Conservation (phyloP, 2,888 invertebrate genomes). For the Cataglyphis altisquamis region DNA sequence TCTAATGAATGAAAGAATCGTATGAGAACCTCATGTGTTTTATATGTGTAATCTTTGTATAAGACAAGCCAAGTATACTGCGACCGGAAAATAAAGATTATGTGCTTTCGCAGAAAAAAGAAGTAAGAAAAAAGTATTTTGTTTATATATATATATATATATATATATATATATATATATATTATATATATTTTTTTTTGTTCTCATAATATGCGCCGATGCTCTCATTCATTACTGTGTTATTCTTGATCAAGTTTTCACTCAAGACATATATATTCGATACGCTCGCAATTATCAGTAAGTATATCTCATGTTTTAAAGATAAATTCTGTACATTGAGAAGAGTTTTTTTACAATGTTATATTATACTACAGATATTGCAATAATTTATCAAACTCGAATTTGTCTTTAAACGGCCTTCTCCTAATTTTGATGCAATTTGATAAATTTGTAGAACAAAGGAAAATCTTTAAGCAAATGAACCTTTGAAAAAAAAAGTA, state of each 20-base stretch:
- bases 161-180: not conserved
- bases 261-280: not conserved
- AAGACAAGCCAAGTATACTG: constrained; percentile 64
- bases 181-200: not conserved
- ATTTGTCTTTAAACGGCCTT: not conserved
- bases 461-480: not conserved
- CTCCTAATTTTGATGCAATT: not conserved
- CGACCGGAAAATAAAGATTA: constrained; percentile 40
- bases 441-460: not conserved
- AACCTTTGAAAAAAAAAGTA: not conserved
- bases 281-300: not conserved
- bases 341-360: constrained; percentile 1
- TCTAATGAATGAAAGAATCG: constrained; percentile 52
- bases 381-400: not conserved
- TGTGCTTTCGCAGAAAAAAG: constrained; percentile 68
- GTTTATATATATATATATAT: not conserved
- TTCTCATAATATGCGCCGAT: not conserved
- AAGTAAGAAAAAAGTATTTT: constrained; percentile 14
- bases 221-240: not conserved
- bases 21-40: constrained; percentile 70
- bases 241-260: constrained; percentile 6
- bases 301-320: constrained; percentile 2
- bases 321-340: not conserved
- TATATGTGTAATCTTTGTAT: constrained; percentile 76
- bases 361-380: not conserved